Base-by-base conservation (phyloP, 2,888 invertebrate genomes). In the Campoletis raptor region DNA sequence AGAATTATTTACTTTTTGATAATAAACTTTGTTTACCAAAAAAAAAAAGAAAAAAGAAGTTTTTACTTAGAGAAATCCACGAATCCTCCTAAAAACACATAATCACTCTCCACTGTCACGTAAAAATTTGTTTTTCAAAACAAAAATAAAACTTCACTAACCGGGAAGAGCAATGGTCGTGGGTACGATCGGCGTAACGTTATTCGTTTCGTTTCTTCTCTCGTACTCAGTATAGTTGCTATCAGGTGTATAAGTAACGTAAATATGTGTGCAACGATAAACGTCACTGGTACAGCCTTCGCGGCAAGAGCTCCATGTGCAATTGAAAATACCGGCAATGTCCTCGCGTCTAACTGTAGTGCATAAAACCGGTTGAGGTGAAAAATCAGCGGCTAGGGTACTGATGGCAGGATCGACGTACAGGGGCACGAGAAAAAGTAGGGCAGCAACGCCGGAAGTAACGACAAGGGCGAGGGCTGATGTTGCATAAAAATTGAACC, bases 231-330 rank as follows among this genome's bases (percentile, higher is more conserved):
- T 86, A n/a, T 82, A 80, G 73, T 95, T 92, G 81, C 88, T 92
- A 92, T 92, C 92, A 40, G 94, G 94, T 18, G 92, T 92, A 90
- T 96, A 96, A 73, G 95, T 95, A 15, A 97, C 96, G 93, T 96
- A 96, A 54, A 97, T 95, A 91, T 96, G 96, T 45, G 96, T 96
- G 93, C 97, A 97, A 90, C 95, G 95, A 94, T 96, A 96, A 76
- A 96, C 96, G 94, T 97, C 97, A 92, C 97, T 97, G 83, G 97
- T 97, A 93, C 97, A 97, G 5, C 97, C 97, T 93, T 97, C 97
- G 80, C 97, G 95, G 91, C 97, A 97, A 0, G 97, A 97, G 87
- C 97, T 97, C 97, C 97, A 97, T 6, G 97, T 96, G 94, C 97
- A 97, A 94, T 97, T 97, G 92, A 97, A 96, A 78, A 97, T 94